Conservation (phyloP, 2,113 vertebrate species). For the Apodemus speciosus region DNA sequence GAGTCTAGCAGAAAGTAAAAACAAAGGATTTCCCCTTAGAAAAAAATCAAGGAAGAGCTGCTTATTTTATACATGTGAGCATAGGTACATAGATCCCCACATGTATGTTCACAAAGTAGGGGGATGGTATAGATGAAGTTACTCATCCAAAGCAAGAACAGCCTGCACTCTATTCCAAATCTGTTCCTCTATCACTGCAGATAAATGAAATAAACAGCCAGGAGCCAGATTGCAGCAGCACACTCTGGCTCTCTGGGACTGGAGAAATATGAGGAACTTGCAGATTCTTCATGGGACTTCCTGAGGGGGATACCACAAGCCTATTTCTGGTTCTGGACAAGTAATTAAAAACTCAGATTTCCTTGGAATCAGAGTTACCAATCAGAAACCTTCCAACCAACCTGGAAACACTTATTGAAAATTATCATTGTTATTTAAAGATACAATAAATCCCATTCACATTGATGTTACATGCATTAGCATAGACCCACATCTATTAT, state of each 20-base stretch:
- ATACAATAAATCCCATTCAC: not conserved
- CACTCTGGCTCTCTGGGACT: not conserved
- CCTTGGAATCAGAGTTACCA: not conserved
- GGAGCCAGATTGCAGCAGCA: not conserved
- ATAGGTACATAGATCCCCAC: not conserved
- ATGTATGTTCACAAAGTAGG: not conserved
- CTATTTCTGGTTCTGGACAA: not conserved
- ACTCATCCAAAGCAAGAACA: not conserved
- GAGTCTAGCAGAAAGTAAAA: not conserved
- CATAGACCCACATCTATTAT: not conserved
- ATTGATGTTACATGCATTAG: not conserved
- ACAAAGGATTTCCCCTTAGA: not conserved
- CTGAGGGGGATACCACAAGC: not conserved
- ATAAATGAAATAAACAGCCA: conserved; percentile 44
- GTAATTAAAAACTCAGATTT: not conserved
- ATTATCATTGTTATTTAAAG: not conserved
- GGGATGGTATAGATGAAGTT: not conserved
- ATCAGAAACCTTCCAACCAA: not conserved
- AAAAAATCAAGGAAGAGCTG: not conserved
- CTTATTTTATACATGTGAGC: not conserved
- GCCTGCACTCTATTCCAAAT: not conserved
- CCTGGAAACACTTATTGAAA: not conserved
- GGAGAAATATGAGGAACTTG: not conserved
- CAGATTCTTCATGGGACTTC: not conserved
- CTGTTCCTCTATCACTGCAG: not conserved